A percentile compares a stretch with the other conserved stretches of the same genome.
These are phyloP conservation scores for Vidua macroura DNA, from an alignment of 2,113 vertebrate species.

Conservation along the genomic window DNA sequence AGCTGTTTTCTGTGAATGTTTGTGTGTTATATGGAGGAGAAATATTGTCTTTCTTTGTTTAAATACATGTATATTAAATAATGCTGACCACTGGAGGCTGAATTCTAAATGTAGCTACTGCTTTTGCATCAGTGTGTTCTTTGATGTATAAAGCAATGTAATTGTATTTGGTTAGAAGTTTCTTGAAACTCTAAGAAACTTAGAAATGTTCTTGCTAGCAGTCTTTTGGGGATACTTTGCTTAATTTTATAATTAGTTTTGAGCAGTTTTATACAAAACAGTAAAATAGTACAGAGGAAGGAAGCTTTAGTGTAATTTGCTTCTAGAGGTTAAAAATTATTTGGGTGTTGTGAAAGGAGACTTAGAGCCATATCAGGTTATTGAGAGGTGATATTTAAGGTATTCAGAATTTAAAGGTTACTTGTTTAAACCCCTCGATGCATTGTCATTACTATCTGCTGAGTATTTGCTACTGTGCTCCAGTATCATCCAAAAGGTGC, in stretches of 20 bases:
- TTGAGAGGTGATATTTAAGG: background rate
- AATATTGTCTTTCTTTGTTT: background rate
- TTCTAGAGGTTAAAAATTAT: background rate
- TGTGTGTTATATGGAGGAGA: background rate
- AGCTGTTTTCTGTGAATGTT: background rate
- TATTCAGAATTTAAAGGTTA: background rate
- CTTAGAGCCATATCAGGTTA: background rate
- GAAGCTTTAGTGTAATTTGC: background rate
- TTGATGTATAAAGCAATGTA: background rate
- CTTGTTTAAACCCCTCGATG: background rate
- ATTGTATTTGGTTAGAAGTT: background rate
- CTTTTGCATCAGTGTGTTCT: background rate
- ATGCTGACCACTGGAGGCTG: background rate
- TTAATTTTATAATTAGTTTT: background rate
- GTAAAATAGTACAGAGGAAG: background rate
- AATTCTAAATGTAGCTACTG: background rate
- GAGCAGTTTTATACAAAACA: background rate
- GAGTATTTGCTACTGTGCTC: conserved; percentile 32
- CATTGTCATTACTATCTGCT: background rate
- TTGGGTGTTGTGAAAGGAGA: background rate
- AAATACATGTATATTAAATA: background rate
- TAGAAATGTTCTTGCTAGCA: background rate
- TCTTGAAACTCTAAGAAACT: background rate
- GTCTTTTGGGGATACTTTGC: background rate
- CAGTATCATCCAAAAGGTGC: conserved; percentile 99